phyloP scores from a whole-genome alignment of 1,140 invertebrate genomes.

The Atopsyche davidsoni region DNA sequence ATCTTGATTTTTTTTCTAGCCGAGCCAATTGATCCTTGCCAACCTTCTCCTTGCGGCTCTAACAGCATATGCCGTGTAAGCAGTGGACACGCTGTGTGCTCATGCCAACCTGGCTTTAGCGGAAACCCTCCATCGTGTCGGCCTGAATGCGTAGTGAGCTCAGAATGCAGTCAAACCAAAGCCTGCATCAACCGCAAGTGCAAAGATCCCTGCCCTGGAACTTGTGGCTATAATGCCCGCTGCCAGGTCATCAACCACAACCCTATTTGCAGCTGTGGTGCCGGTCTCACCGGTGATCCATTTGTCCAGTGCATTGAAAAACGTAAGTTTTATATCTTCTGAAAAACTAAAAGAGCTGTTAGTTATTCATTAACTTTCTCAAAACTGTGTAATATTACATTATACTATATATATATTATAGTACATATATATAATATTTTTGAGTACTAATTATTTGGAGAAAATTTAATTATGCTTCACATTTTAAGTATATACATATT shows the following conservation, averaged over 20 bases:
- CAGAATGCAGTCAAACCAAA: constrained; percentile 64
- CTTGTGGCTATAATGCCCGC: constrained; percentile 70
- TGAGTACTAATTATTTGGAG: no score
- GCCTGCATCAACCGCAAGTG: constrained; percentile 78
- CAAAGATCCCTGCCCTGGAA: constrained; percentile 71
- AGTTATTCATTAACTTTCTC: not conserved
- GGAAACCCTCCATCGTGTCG: constrained; percentile 71
- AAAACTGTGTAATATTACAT: not conserved
- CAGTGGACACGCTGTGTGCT: constrained; percentile 68
- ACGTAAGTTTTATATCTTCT: constrained; percentile 45
- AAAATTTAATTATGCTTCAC: no score
- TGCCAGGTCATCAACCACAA: constrained; percentile 79
- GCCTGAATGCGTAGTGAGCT: constrained; percentile 72
- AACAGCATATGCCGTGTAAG: constrained; percentile 70
- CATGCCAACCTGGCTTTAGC: constrained; percentile 67
- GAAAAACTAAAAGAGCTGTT: no score
- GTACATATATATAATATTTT: no score
- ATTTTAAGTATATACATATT: no score
- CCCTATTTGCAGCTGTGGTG: constrained; percentile 76
- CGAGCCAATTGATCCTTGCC: constrained; percentile 60
- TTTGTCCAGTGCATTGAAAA: constrained; percentile 67
- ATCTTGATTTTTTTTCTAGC: constrained; percentile 31
- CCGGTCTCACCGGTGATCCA: constrained; percentile 71
- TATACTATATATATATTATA: no score
- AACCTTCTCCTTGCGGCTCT: constrained; percentile 73